Base-by-base conservation (phyloP, 2,888 invertebrate species). In the Caenorhabditis doughertyi region DNA sequence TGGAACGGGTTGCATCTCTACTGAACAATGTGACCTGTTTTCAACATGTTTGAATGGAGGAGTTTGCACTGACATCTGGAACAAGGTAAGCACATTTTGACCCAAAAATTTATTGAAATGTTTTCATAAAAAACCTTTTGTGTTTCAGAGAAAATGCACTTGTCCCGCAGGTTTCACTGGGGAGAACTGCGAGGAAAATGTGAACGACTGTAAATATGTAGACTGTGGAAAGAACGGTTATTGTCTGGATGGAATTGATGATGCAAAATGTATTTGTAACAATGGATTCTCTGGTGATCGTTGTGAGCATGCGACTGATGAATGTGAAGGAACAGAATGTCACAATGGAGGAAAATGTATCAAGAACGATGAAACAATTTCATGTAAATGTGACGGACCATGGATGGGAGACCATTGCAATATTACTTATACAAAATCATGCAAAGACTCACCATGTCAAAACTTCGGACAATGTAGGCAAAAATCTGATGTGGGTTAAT, bases 381-480 rank as follows among this genome's bases (percentile, higher is more conserved):
- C 68, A 2, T 90, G 90, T 58, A 64, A 85, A 65, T 90, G 90
- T 71, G 56, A 62, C 3, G 71, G 58, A 3, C 81, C 77, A 8
- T 89, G 85, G 77, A 84, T 80, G 53, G 90, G 90, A 32, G 82
- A 85, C 23, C 27, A 76, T 23, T 89, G 89, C 51, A 85, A 88
- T 44, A 68, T 87, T 9, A 72, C 83, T 11, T 53, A 65, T 11
- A 65, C 67, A 0, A 70, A 32, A 3, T 55, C 8, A 23, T 74
- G 68, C 53, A 80, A 68, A n/a, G 68, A 82, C 44, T 67, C 77
- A 0, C 82, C 82, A n/a, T 82, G 82, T 29, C 82, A 82, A 25
- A 82, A 82, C 47, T 72, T 56, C 29, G 82, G 82, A 56, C 60
- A 79, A 18, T 82, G 79, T 67, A 65, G 70, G 29, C 77, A 77